A percentile compares a stretch with the other conserved stretches of the same genome.
Evolutionary conservation across 2,888 invertebrate species (phyloP).

Genomic region (Polietes domitor): DNA sequence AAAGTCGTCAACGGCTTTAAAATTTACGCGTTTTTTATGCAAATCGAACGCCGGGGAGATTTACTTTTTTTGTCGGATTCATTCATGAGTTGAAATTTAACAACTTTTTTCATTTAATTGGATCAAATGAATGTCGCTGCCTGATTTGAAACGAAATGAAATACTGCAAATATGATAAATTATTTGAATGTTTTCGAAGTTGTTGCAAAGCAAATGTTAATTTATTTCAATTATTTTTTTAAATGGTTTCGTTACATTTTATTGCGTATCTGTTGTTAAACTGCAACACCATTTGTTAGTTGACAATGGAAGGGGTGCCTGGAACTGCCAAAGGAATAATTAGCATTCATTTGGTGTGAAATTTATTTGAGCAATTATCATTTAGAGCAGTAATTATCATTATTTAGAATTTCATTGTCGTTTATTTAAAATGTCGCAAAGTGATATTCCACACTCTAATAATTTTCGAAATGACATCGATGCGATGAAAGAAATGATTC

Average conservation of each 20-base stretch:
- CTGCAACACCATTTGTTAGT: not conserved
- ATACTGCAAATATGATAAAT: slow-evolving; percentile 1
- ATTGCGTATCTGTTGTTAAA: not conserved
- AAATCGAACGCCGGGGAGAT: slow-evolving; percentile 39
- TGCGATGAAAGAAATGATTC: no score
- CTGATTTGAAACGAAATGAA: not conserved
- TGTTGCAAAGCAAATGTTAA: slow-evolving; percentile 14
- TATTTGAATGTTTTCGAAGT: not conserved
- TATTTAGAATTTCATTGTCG: not conserved
- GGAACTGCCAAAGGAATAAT: not conserved
- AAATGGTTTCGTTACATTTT: slow-evolving; percentile 5
- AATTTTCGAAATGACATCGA: not conserved
- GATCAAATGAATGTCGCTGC: not conserved
- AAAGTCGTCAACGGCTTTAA: slow-evolving; percentile 14
- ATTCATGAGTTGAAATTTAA: not conserved
- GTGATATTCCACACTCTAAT: slow-evolving; percentile 5
- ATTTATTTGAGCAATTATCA: slow-evolving; percentile 24
- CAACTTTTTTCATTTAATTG: slow-evolving; percentile 3
- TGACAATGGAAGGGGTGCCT: not conserved
- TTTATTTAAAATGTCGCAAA: not conserved
- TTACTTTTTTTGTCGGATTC: not conserved
- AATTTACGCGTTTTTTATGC: slow-evolving; percentile 64
- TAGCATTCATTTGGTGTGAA: slow-evolving; percentile 17
- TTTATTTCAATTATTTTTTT: slow-evolving; percentile 22
- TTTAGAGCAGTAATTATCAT: not conserved